Evolutionary conservation across 2,888 invertebrate species (phyloP), one percentile per base, ranked within the genome.

Genomic region (Polia nebulosa): DNA sequence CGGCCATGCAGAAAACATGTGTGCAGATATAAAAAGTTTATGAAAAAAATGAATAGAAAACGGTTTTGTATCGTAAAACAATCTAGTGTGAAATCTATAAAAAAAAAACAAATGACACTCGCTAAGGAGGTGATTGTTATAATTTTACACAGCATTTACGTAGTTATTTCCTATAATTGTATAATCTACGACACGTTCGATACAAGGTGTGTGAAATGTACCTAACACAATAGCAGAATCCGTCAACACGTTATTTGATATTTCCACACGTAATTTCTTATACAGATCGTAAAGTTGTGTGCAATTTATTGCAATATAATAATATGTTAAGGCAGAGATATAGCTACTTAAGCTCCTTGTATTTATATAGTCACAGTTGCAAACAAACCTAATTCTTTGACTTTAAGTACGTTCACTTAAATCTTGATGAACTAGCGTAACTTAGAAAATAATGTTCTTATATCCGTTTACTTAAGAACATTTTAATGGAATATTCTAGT

Each of bases 141-240:
- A 41, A 45, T 36, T 41, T 44, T 45, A 20, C 22, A 17, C 22
- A 36, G 49, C 9, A 32, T 58, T 53, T 44, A 58, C n/a, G 22
- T 44, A 15, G 9, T 72, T 56, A 36, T 25, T 62, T 73, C 7
- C 13, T 58, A 17, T 49, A 61, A 62, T 73, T 5, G 11, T 58
- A 17, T 49, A 61, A 62, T 64, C 47, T 49, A 34, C 15, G 17
- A 25, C 39, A 60, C 34, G 25, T 34, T 34, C 8, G 22, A 22
- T 41, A 47, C 20, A 25, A 36, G 13, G 1, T 44, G 32, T 80
- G 59, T 39, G 47, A 63, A 76, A 69, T 44, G 11, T 39, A n/a
- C n/a, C n/a, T n/a, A 45, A 59, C 36, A 72, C 55, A 80, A 60
- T 80, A 57, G 77, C 34, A 60, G 34, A 47, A 49, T 57, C 39